These are phyloP conservation scores for Melanotaenia parkinsoni DNA, from an alignment of 2,797 vertebrate genomes.

Conservation along the genomic window DNA sequence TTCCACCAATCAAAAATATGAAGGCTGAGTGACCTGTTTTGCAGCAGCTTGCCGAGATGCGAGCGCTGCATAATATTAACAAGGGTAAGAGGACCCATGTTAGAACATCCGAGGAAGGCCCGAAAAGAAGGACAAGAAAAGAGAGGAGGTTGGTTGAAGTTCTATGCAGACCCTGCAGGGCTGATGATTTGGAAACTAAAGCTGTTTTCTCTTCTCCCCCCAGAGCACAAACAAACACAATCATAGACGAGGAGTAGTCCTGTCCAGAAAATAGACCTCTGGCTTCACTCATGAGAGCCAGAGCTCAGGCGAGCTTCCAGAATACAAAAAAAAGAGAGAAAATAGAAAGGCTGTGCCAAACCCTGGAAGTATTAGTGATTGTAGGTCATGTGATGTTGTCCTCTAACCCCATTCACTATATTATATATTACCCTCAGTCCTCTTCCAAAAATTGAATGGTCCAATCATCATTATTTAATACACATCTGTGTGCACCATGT, in stretches of 20 bases:
- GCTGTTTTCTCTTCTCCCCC: slow-evolving; percentile 59
- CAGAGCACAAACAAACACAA: slow-evolving; percentile 81
- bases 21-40: slow-evolving; percentile 65
- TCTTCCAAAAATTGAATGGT: slow-evolving; percentile 30
- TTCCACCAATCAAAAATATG: slow-evolving; percentile 75
- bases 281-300: slow-evolving; percentile 69
- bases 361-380: slow-evolving; percentile 76
- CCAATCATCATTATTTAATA: slow-evolving; percentile 69
- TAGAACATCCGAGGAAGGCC: slow-evolving; percentile 49
- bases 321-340: slow-evolving; percentile 48
- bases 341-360: slow-evolving; percentile 46
- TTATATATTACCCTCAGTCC: slow-evolving; percentile 30
- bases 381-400: slow-evolving; percentile 63
- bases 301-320: slow-evolving; percentile 54
- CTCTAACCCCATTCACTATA: slow-evolving; percentile 32
- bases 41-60: slow-evolving; percentile 42
- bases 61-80: slow-evolving; percentile 56
- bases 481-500: slow-evolving; percentile 78
- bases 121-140: slow-evolving; percentile 37
- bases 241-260: slow-evolving; percentile 67
- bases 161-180: slow-evolving; percentile 55
- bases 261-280: slow-evolving; percentile 73
- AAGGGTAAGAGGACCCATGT: slow-evolving; percentile 58
- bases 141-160: slow-evolving; percentile 36
- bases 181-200: slow-evolving; percentile 72